Evolutionary conservation across 2,113 vertebrate species (phyloP), one percentile per base, ranked within the genome.

Genomic region (Pardalotus punctatus): DNA sequence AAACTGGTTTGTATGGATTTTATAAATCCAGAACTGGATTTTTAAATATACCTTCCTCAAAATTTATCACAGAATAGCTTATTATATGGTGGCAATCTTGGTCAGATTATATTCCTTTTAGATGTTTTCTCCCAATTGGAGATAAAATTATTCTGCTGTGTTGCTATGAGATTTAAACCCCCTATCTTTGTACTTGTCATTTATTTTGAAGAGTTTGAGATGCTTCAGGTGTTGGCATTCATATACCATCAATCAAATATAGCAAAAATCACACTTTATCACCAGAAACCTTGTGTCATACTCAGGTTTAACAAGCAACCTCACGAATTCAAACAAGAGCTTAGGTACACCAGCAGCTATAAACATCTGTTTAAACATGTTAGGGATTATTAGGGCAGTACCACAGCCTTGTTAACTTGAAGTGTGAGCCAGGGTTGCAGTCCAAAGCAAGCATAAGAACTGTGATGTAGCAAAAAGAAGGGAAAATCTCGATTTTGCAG

Each of bases 281-380:
- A 3, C 71, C 79, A 96, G 81, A 86, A 95, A 90, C 33, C 28
- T 51, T 22, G 35, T 81, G 64, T 93, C 81, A 95, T 87, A 78
- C 50, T 70, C 38, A n/a, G 74, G 45, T 94, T 96, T 95, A 91
- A 95, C 84, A 87, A 82, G 85, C 71, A 96, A 93, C 45, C 73
- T 93, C 54, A 89, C 3, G 25, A 91, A 90, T 91, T 95, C 90
- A 93, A 94, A 45, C 66, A 91, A 91, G 95, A 82, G 22, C 25
- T 96, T 88, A 82, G 62, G 74, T 79, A 83, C 2, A 51, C 81
- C 50, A 94, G 74, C 89, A 93, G 78, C 87, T 81, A 92, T 89
- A 95, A 96, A 95, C 87, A 97, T 95, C 96, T 97, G 95, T 97
- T 95, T 73, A 94, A 97, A 96, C 85, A 94, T 93, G 92, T 90